Base-by-base conservation (phyloP, 2,888 invertebrate genomes). In the Pheosia gnoma region DNA sequence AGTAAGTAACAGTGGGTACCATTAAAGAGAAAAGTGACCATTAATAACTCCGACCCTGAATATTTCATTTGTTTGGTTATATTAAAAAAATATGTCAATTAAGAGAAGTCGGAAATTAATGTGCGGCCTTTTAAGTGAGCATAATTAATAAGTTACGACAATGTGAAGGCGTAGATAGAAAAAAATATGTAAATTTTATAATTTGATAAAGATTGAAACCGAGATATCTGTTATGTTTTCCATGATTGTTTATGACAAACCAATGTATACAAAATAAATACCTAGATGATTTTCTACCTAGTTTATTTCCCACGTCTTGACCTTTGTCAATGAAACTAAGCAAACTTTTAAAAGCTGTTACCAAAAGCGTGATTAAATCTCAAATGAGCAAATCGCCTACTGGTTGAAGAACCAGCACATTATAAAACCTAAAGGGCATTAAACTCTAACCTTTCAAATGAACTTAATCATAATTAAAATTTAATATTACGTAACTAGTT, bases 31-130 rank as follows among this genome's bases (percentile, higher is more conserved):
- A 88, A 87, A 86, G 83, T 86, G 83, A 76, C 81, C 90, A 84
- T 90, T 91, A 88, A 89, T 89, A 88, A 90, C 87, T 84, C 81
- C 77, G 73, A 72, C 82, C 84, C 81, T 81, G 84, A 82, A 89
- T 86, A 87, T 85, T 90, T 90, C 89, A 90, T 89, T 89, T 88
- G 87, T 88, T 88, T 84, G 86, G 85, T 89, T 87, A 88, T 89
- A 90, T 90, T 75, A 76, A 75, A 74, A 25, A 89, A 88, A 85
- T 86, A 85, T 86, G 88, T 88, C 89, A 90, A 90, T 90, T 90
- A 90, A 89, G 85, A 81, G 75, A 79, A 74, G 74, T 80, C 69
- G 75, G 77, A 83, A 87, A 90, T 89, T 85, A 87, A 89, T 87
- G 85, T 79, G 77, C 78, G 76, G 75, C 69, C 69, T 82, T 82